These are phyloP conservation scores for Hesperia comma DNA, from an alignment of 2,888 invertebrate species.

Conservation along the genomic window DNA sequence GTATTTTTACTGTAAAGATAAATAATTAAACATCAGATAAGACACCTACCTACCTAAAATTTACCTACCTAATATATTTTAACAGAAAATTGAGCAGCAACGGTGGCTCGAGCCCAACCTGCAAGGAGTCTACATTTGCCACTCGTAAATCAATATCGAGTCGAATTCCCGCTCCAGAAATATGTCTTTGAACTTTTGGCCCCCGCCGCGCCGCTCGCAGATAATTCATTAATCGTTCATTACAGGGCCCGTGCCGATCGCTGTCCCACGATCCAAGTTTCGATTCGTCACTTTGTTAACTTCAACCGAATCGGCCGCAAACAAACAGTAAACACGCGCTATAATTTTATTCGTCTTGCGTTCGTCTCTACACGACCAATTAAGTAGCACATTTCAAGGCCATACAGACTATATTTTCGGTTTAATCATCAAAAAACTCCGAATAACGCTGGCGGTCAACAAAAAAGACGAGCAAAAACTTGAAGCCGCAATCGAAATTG, in stretches of 20 bases:
- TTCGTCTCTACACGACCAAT: not conserved
- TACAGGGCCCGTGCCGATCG: constrained; percentile 27
- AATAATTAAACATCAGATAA: too few species aligned
- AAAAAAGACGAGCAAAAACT: constrained; percentile 30
- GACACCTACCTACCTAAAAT: too few species aligned
- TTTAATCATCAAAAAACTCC: constrained; percentile 24
- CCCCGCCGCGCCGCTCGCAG: constrained; percentile 35
- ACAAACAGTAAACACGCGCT: not conserved
- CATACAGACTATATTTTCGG: constrained; percentile 18
- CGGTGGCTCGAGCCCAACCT: constrained; percentile 7
- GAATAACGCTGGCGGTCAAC: constrained; percentile 18
- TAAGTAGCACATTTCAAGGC: constrained; percentile 8
- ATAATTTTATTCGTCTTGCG: not conserved
- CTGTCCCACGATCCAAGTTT: constrained; percentile 7
- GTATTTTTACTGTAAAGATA: too few species aligned
- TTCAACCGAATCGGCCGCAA: constrained; percentile 1
- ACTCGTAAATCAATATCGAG: constrained; percentile 58
- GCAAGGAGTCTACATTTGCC: constrained; percentile 47
- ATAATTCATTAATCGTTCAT: constrained; percentile 44
- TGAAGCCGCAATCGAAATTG: constrained; percentile 30
- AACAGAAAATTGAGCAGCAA: not conserved
- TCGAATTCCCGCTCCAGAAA: constrained; percentile 48
- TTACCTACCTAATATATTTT: not conserved
- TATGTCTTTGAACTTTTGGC: constrained; percentile 57
- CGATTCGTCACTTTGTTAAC: constrained; percentile 15